phyloP scores from a whole-genome alignment of 2,888 invertebrate genomes.

The Aphidius colemani region DNA sequence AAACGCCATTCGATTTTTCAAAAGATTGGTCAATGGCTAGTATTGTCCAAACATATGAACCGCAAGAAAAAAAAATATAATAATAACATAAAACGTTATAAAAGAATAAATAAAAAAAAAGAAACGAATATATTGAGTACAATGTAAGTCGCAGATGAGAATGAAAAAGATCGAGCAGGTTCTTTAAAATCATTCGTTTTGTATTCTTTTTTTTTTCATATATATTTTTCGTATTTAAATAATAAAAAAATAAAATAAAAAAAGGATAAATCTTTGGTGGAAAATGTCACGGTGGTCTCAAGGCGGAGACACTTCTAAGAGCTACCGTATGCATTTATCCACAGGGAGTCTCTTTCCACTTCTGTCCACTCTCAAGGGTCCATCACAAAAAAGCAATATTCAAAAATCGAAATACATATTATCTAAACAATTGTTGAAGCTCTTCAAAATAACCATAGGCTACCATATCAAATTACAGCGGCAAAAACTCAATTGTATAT shows the following conservation, averaged over 20 bases:
- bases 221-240: conserved; percentile 20
- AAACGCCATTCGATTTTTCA: not conserved
- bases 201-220: conserved; percentile 1
- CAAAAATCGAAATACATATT: no score
- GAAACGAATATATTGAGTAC: conserved; percentile 10
- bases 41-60: conserved; percentile 26
- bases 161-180: conserved; percentile 10
- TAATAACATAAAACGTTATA: no score
- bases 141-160: conserved; percentile 10
- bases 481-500: conserved; percentile 33
- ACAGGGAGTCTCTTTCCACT: conserved; percentile 45
- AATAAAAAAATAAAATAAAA: conserved; percentile 29
- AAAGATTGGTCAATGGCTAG: conserved; percentile 24
- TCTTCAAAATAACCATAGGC: no score
- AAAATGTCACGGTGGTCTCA: conserved; percentile 54
- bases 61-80: conserved; percentile 7
- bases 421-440: no score
- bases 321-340: conserved; percentile 51
- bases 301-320: conserved; percentile 47
- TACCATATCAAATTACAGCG: conserved; percentile 38
- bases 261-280: conserved; percentile 48
- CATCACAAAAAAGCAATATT: conserved; percentile 23
- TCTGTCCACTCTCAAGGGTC: conserved; percentile 31
- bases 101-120: conserved; percentile 5
- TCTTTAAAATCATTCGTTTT: conserved; percentile 4